Evolutionary conservation across 23 tunicate species (phyloP).

Genomic region (Halocynthia roretzi): DNA sequence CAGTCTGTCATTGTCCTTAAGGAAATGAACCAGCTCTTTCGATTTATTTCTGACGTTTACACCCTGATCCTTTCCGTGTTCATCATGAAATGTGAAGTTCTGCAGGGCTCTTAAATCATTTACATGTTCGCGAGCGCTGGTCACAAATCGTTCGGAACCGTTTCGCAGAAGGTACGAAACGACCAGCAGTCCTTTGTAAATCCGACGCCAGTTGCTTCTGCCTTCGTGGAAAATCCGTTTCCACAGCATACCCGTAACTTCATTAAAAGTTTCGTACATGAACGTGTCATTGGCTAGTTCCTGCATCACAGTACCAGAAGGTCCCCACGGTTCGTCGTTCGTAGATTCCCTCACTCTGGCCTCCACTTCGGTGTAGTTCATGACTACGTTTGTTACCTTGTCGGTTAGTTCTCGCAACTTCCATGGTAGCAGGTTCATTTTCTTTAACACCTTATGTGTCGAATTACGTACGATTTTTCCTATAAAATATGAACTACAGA

Average conservation of each 20-base stretch:
- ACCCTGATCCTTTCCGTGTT: conserved; percentile 94
- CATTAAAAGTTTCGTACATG: conserved; percentile 85
- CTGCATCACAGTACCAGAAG: conserved; percentile 90
- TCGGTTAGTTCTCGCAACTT: conserved; percentile 77
- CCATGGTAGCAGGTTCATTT: conserved; percentile 70
- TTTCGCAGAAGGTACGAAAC: conserved; percentile 66
- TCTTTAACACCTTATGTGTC: background rate
- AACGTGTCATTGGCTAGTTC: conserved; percentile 86
- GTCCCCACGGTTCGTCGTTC: conserved; percentile 99
- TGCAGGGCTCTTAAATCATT: conserved; percentile 90
- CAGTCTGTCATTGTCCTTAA: conserved; percentile 75
- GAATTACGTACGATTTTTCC: no score
- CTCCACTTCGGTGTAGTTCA: conserved; percentile 93
- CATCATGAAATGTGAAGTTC: conserved; percentile 72
- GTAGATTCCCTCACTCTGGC: conserved; percentile 89
- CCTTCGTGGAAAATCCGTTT: conserved; percentile 95
- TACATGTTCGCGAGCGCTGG: conserved; percentile 88
- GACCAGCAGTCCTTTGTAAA: conserved; percentile 68
- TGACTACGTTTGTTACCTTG: conserved; percentile 95
- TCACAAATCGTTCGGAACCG: conserved; percentile 93
- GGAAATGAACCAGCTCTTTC: conserved; percentile 68
- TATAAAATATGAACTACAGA: no score
- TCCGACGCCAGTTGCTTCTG: conserved; percentile 74
- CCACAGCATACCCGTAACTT: conserved; percentile 99
- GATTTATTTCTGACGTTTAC: conserved; percentile 84